These are phyloP conservation scores for Neotoma lepida DNA, from an alignment of 2,113 vertebrate species.

Conservation along the genomic window DNA sequence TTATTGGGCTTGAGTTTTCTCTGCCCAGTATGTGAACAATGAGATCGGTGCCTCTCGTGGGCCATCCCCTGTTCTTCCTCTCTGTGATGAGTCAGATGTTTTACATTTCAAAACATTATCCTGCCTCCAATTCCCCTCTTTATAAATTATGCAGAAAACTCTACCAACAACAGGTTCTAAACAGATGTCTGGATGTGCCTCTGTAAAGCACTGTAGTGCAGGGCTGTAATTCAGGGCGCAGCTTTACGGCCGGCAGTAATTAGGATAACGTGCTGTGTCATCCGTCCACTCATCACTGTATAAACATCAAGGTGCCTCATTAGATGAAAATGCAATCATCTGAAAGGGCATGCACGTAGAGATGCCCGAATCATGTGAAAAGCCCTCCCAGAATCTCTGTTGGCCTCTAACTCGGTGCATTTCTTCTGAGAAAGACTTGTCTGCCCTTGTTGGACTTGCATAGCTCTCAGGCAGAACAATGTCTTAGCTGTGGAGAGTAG, in stretches of 20 bases:
- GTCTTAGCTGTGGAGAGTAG: background rate
- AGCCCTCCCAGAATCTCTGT: background rate
- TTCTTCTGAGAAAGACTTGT: background rate
- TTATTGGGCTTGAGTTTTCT: constrained; percentile 56
- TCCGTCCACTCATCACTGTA: constrained; percentile 30
- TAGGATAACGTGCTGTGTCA: constrained; percentile 30
- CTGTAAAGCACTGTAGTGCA: constrained; percentile 58
- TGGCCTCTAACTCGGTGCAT: background rate
- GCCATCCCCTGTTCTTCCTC: constrained; percentile 67
- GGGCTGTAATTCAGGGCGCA: constrained; percentile 54
- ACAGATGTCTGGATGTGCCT: constrained; percentile 60
- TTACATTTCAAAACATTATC: constrained; percentile 74
- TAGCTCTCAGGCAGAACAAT: background rate
- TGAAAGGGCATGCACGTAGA: constrained; percentile 18
- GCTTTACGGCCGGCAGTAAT: constrained; percentile 30
- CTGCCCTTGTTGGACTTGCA: background rate
- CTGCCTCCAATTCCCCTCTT: constrained; percentile 68
- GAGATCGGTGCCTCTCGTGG: constrained; percentile 71
- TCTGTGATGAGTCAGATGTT: constrained; percentile 77
- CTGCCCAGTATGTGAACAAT: constrained; percentile 70
- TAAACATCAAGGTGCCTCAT: constrained; percentile 48
- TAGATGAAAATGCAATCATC: constrained; percentile 22
- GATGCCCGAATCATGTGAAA: background rate
- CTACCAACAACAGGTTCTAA: constrained; percentile 68
- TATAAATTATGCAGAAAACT: constrained; percentile 76